phyloP scores from a whole-genome alignment of 2,888 invertebrate genomes.

The Parnassius glacialis region DNA sequence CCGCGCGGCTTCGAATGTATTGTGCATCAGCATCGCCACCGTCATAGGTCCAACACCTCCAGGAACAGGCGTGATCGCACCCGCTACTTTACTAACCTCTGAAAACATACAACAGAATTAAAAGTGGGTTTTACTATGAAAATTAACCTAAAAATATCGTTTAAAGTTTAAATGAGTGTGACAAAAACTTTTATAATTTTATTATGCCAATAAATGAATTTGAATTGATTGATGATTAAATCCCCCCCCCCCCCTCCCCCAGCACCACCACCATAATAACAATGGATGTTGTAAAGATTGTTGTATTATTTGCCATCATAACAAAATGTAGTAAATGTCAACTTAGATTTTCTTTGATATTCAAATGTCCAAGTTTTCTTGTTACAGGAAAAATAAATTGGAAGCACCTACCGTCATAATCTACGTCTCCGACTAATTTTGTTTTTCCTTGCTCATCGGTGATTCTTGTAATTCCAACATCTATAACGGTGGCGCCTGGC shows the following conservation, averaged over 20 bases:
- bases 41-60: conserved; percentile 97
- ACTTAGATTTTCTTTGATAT: too few species aligned
- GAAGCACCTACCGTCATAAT: conserved; percentile 85
- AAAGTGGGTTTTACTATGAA: not conserved
- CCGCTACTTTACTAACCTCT: conserved; percentile 90
- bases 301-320: too few species aligned
- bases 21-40: conserved; percentile 95
- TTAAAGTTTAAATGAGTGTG: too few species aligned
- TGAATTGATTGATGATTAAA: too few species aligned
- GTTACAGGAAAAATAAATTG: not conserved
- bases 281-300: too few species aligned
- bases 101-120: conserved; percentile 40
- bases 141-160: too few species aligned
- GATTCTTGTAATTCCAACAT: conserved; percentile 91
- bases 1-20: conserved; percentile 89
- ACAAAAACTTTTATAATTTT: too few species aligned
- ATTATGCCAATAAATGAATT: too few species aligned
- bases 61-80: conserved; percentile 93
- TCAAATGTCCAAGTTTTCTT: not conserved
- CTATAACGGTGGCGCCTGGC: conserved; percentile 92
- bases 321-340: too few species aligned
- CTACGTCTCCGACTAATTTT: conserved; percentile 93
- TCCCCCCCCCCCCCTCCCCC: too few species aligned
- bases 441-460: conserved; percentile 84
- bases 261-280: too few species aligned